phyloP scores from a whole-genome alignment of 2,888 invertebrate genomes.

The Sipunculus nudus region DNA sequence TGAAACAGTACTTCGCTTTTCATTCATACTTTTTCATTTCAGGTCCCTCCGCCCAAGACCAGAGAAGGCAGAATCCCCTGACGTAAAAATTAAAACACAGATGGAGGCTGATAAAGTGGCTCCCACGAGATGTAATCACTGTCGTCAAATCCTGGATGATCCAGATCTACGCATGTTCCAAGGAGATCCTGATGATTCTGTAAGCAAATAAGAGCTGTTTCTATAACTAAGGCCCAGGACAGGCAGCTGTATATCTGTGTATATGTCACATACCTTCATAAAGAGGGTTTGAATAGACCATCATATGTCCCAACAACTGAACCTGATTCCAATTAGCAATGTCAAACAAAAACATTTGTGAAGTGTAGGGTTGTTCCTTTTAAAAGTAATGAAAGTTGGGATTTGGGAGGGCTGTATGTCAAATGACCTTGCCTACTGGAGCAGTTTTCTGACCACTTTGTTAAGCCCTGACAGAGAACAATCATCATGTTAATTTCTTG shows the following conservation, averaged over 20 bases:
- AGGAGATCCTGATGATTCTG: constrained; percentile 81
- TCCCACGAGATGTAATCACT: constrained; percentile 68
- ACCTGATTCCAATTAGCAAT: too few species aligned
- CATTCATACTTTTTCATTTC: background rate
- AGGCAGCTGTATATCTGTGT: background rate
- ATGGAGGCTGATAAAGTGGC: constrained; percentile 17
- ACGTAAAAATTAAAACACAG: background rate
- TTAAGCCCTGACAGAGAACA: too few species aligned
- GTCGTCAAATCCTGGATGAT: constrained; percentile 69
- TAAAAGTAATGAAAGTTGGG: too few species aligned
- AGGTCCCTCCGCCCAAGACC: constrained; percentile 2
- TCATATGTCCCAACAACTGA: too few species aligned
- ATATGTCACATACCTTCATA: background rate
- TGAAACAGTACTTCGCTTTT: background rate
- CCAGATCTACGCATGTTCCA: constrained; percentile 72
- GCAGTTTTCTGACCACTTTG: too few species aligned
- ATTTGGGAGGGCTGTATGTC: too few species aligned
- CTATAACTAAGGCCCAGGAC: background rate
- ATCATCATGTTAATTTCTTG: too few species aligned
- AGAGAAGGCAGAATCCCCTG: constrained; percentile 16
- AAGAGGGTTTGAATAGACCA: too few species aligned
- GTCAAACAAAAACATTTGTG: too few species aligned
- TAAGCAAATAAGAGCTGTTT: too few species aligned
- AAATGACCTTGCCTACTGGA: too few species aligned
- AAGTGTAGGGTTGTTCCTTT: too few species aligned